Evolutionary conservation across 1,140 invertebrate species (phyloP).

Genomic region (Mylabris phalerata): DNA sequence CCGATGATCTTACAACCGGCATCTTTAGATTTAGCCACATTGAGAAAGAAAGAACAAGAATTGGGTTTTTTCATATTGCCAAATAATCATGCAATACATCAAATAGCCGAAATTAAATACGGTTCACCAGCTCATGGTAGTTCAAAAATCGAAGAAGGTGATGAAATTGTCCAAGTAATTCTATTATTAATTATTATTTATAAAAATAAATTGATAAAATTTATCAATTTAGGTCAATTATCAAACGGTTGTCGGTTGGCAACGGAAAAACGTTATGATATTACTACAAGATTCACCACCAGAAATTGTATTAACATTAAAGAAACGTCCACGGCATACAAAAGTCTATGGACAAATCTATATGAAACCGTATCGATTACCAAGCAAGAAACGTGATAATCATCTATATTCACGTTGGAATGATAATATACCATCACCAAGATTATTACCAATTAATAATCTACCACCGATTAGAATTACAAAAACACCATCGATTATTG

Average conservation of each 20-base stretch:
- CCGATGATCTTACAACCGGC: constrained; percentile 84
- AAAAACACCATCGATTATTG: constrained; percentile 35
- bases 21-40: constrained; percentile 74
- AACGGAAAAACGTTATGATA: constrained; percentile 70
- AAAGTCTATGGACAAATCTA: constrained; percentile 79
- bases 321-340: constrained; percentile 75
- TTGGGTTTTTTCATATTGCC: constrained; percentile 79
- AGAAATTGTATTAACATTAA: constrained; percentile 75
- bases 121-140: constrained; percentile 77
- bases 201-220: not conserved
- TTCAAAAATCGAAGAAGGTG: constrained; percentile 85
- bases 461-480: constrained; percentile 53
- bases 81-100: constrained; percentile 78
- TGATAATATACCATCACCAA: constrained; percentile 59
- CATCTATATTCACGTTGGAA: constrained; percentile 57
- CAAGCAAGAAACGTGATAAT: constrained; percentile 64
- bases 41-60: constrained; percentile 75
- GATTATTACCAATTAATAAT: constrained; percentile 58
- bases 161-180: constrained; percentile 82
- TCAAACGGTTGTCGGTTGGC: constrained; percentile 88
- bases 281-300: constrained; percentile 70
- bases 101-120: constrained; percentile 79
- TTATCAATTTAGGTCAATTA: constrained; percentile 65
- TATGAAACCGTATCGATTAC: constrained; percentile 69
- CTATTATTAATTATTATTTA: constrained; percentile 2